These are phyloP conservation scores for Synergus umbraculus DNA, from an alignment of 2,888 invertebrate genomes.

Conservation along the genomic window DNA sequence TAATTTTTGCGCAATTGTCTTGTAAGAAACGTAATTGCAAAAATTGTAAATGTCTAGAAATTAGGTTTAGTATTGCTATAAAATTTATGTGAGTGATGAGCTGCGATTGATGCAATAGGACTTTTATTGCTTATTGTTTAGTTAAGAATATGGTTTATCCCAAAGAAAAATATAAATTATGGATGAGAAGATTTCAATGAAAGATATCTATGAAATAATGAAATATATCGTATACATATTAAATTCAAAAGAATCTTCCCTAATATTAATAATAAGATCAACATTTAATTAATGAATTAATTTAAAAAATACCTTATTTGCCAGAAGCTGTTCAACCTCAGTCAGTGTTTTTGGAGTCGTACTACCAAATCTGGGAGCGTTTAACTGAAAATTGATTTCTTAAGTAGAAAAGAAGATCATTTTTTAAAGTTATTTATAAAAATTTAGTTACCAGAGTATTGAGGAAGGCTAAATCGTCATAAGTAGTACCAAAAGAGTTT, in stretches of 20 bases:
- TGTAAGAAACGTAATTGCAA: background rate
- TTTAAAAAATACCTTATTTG: conserved; percentile 70
- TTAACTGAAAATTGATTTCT: conserved; percentile 62
- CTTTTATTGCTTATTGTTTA: background rate
- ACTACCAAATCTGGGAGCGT: conserved; percentile 60
- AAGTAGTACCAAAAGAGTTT: conserved; percentile 71
- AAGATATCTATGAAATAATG: no score
- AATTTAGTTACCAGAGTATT: conserved; percentile 80
- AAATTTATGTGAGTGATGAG: background rate
- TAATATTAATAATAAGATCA: no score
- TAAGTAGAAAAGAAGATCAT: conserved; percentile 18
- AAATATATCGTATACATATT: no score
- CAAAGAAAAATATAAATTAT: no score
- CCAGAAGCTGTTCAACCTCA: conserved; percentile 71
- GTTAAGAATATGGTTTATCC: no score
- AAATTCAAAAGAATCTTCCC: no score
- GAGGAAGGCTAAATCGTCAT: conserved; percentile 81
- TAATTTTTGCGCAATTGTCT: background rate
- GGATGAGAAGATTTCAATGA: no score
- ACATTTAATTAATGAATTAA: no score
- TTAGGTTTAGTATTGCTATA: background rate
- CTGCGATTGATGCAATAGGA: background rate
- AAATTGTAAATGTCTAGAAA: background rate
- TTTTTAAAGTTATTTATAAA: conserved; percentile 12
- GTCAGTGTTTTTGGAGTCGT: conserved; percentile 70